Evolutionary conservation across 2,888 invertebrate genomes (phyloP), one percentile per base, ranked within the genome.

Genomic region (Falcaria lacertinaria): DNA sequence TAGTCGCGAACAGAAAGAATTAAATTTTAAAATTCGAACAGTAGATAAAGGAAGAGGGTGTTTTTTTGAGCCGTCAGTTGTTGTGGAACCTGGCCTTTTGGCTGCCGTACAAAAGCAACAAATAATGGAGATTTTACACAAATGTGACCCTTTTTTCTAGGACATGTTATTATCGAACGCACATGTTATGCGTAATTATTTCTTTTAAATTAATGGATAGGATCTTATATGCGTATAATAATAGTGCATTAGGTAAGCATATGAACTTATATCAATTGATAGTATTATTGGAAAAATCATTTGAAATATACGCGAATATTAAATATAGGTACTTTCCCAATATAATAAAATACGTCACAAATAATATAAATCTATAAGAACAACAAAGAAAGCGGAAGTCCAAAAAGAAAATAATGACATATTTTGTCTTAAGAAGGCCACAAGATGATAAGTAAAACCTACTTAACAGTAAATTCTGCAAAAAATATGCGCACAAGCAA

Each of bases 21-120:
- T 69, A 55, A 60, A 65, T 62, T 54, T 58, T 22, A n/a, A 37
- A 37, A 28, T 28, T 28, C 3, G 28, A 48, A 59, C 58, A 58
- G 64, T 66, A 70, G 67, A 70, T 57, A 70, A 71, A 68, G 72
- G 68, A 75, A 67, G 73, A 73, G 78, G 80, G 80, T 64, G 47
- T 57, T 74, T 80, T 83, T 80, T 80, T 77, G 56, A 63, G 42
- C 34, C 69, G 78, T 83, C 87, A 87, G 87, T 85, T 87, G 87
- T 81, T 83, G 54, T 58, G 65, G 68, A 76, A 76, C 69, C 47
- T 53, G 66, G 64, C 69, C 60, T 50, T 56, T 19, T 4, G 19
- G 36, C 22, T 13, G n/a, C 22, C 50, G 48, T 52, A 63, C 60
- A 69, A 69, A 64, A 58, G 55, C 52, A 49, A 55, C 60, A 61